phyloP scores from a whole-genome alignment of 2,113 vertebrate species.

The Mesembrinibis cayennensis region DNA sequence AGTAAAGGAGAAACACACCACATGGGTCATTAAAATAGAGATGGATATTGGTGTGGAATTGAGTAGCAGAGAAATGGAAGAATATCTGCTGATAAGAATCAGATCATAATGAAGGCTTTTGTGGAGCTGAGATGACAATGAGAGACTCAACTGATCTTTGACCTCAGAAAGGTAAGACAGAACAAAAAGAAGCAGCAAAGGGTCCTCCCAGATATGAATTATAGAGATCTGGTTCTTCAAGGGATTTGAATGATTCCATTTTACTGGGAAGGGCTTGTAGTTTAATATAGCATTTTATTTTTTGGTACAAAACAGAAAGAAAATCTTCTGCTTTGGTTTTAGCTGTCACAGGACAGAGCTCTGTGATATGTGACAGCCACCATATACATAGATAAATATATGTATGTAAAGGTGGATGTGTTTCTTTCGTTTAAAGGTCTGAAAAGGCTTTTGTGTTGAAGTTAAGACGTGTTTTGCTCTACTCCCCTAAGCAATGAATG shows the following conservation, averaged over 20 bases:
- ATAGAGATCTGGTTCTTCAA: not conserved
- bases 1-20: not conserved
- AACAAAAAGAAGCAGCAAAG: not conserved
- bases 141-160: not conserved
- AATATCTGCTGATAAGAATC: not conserved
- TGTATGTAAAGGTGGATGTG: not conserved
- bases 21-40: not conserved
- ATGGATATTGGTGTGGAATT: not conserved
- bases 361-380: not conserved
- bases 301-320: not conserved
- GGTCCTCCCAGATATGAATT: not conserved
- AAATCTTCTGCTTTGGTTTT: not conserved
- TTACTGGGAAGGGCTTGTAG: not conserved
- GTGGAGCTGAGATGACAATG: not conserved
- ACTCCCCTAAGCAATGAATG: not conserved
- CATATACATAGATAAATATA: not conserved
- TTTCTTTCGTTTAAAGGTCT: not conserved
- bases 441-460: not conserved
- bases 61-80: not conserved
- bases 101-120: not conserved
- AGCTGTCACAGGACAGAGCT: not conserved
- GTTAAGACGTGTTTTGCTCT: not conserved
- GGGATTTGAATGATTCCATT: not conserved
- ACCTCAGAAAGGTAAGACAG: not conserved
- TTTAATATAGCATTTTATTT: not conserved